These are phyloP conservation scores for Takifugu bimaculatus DNA, from an alignment of 2,113 vertebrate species.

Conservation along the genomic window DNA sequence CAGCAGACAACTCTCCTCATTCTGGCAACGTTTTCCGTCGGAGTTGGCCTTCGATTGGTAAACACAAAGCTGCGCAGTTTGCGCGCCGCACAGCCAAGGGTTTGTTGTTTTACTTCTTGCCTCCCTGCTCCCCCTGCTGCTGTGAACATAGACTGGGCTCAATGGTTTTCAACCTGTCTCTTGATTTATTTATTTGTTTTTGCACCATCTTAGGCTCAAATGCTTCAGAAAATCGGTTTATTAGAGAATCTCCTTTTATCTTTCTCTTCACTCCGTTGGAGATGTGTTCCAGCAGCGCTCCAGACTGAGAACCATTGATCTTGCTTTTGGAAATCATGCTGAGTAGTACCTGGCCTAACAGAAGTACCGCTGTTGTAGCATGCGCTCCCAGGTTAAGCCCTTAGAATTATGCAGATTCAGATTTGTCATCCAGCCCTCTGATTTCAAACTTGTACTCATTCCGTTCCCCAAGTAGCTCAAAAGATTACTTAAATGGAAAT, in stretches of 20 bases:
- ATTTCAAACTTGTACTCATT: neutral
- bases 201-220: neutral
- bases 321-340: conserved; percentile 14
- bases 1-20: conserved; percentile 56
- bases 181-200: neutral
- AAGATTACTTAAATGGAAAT: neutral
- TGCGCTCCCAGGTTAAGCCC: conserved; percentile 2
- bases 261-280: neutral
- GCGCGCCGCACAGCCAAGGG: conserved; percentile 60
- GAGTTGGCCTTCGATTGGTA: conserved; percentile 63
- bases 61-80: conserved; percentile 62
- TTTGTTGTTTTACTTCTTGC: conserved; percentile 45
- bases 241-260: neutral
- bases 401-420: conserved; percentile 4
- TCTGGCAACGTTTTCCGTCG: conserved; percentile 49
- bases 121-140: conserved; percentile 18
- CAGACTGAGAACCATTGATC: conserved; percentile 45
- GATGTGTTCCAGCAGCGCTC: neutral
- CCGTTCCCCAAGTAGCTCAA: conserved; percentile 1
- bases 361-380: conserved; percentile 14
- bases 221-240: neutral
- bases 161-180: conserved; percentile 34
- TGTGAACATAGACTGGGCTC: conserved; percentile 21
- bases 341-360: conserved; percentile 14
- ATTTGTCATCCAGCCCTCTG: neutral